Conservation (phyloP, 2,797 vertebrate species). For the Sciurus carolinensis region DNA sequence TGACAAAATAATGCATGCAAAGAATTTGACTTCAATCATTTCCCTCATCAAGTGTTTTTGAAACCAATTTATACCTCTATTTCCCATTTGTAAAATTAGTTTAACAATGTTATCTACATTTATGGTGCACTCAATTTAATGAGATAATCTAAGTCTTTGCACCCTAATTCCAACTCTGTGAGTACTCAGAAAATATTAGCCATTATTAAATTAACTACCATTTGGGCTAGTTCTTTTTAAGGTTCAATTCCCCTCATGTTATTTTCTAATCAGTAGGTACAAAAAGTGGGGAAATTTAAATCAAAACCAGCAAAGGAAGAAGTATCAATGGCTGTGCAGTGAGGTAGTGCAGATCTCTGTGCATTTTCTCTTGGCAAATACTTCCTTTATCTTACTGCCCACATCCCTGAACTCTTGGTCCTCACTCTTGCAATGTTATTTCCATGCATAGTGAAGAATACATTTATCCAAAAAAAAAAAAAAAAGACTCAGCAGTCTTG, state of each 20-base stretch:
- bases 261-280: background rate
- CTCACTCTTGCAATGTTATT: background rate
- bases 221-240: background rate
- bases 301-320: conserved; percentile 50
- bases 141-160: background rate
- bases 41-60: background rate
- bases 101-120: background rate
- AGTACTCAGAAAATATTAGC: conserved; percentile 4
- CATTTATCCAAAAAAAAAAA: background rate
- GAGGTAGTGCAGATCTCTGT: background rate
- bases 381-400: conserved; percentile 10
- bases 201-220: background rate
- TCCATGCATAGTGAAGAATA: background rate
- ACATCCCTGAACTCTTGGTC: background rate
- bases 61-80: background rate
- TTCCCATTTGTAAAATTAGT: conserved; percentile 1
- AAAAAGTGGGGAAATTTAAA: background rate
- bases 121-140: background rate
- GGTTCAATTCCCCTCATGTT: background rate
- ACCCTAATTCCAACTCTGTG: background rate
- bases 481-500: background rate
- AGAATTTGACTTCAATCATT: no score
- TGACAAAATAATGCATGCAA: no score
- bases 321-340: background rate
- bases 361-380: background rate